phyloP scores from a whole-genome alignment of 2,797 vertebrate species.

The Melanotaenia parkinsoni region DNA sequence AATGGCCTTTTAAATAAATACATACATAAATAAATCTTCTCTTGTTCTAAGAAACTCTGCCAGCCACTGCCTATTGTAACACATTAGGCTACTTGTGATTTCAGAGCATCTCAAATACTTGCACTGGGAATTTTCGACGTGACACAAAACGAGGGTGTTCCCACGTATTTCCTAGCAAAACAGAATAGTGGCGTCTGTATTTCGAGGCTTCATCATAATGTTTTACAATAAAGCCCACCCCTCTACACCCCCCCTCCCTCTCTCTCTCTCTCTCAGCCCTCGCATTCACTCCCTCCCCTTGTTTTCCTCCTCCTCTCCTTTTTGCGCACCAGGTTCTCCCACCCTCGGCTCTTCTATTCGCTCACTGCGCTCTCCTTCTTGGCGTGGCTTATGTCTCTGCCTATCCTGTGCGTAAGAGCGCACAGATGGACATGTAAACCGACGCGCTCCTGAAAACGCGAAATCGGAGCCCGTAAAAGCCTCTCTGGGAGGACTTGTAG shows the following conservation, averaged over 20 bases:
- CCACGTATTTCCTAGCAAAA: slow-evolving; percentile 52
- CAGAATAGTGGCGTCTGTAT: slow-evolving; percentile 41
- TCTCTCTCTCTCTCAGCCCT: slow-evolving; percentile 29
- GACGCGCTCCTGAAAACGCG: slow-evolving; percentile 59
- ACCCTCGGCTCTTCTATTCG: slow-evolving; percentile 68
- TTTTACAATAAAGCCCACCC: slow-evolving; percentile 41
- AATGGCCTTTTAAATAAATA: not conserved
- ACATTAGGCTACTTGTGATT: slow-evolving; percentile 44
- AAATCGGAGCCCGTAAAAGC: slow-evolving; percentile 51
- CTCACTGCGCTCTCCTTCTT: slow-evolving; percentile 74
- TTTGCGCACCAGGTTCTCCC: slow-evolving; percentile 73
- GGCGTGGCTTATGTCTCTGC: slow-evolving; percentile 68
- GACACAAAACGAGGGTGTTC: not conserved
- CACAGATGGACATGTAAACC: slow-evolving; percentile 64
- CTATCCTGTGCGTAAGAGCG: slow-evolving; percentile 76
- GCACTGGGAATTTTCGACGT: slow-evolving; percentile 33
- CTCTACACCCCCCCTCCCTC: slow-evolving; percentile 13
- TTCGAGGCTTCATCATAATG: slow-evolving; percentile 41
- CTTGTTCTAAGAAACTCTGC: slow-evolving; percentile 15
- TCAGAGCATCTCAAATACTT: slow-evolving; percentile 43
- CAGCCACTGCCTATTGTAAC: slow-evolving; percentile 25
- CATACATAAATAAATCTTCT: no score
- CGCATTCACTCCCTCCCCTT: slow-evolving; percentile 45
- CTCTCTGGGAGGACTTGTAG: slow-evolving; percentile 41
- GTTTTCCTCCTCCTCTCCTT: slow-evolving; percentile 62